Evolutionary conservation across 2,797 vertebrate genomes (phyloP).

Genomic region (Anabas testudineus): DNA sequence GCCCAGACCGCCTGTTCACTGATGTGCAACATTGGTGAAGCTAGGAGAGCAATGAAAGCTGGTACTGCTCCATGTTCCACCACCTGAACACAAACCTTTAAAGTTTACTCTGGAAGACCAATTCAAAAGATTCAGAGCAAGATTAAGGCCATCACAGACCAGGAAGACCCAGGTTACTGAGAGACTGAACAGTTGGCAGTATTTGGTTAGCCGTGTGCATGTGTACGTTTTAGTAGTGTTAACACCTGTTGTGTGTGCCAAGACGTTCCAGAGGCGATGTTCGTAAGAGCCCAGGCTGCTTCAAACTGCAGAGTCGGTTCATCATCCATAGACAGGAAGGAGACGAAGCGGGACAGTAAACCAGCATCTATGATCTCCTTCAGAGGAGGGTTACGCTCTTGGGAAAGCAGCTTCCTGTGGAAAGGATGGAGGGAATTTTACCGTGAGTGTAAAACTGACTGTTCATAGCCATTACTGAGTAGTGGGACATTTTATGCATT

Average conservation of each 20-base stretch:
- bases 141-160: too few relatives aligned
- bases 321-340: conserved; percentile 83
- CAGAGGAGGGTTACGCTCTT: conserved; percentile 87
- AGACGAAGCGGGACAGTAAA: conserved; percentile 87
- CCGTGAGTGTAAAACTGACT: too few relatives aligned
- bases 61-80: conserved; percentile 90
- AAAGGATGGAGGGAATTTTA: too few relatives aligned
- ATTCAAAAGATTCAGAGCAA: neutral
- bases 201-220: neutral
- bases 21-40: conserved; percentile 87
- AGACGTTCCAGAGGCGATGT: conserved; percentile 91
- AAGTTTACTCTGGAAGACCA: neutral
- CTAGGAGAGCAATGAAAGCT: conserved; percentile 86
- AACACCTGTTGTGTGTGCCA: conserved; percentile 86
- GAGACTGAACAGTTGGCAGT: neutral
- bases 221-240: neutral
- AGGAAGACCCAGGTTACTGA: neutral
- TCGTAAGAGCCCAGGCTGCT: conserved; percentile 94
- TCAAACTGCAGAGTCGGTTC: conserved; percentile 89
- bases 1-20: conserved; percentile 95
- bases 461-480: too few relatives aligned
- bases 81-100: conserved; percentile 72
- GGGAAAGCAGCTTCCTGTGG: conserved; percentile 89
- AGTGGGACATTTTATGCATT: too few relatives aligned
- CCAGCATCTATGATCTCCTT: conserved; percentile 86